Evolutionary conservation across 2,888 invertebrate species (phyloP), one percentile per base, ranked within the genome.

Genomic region (Pantelozetes paolii): DNA sequence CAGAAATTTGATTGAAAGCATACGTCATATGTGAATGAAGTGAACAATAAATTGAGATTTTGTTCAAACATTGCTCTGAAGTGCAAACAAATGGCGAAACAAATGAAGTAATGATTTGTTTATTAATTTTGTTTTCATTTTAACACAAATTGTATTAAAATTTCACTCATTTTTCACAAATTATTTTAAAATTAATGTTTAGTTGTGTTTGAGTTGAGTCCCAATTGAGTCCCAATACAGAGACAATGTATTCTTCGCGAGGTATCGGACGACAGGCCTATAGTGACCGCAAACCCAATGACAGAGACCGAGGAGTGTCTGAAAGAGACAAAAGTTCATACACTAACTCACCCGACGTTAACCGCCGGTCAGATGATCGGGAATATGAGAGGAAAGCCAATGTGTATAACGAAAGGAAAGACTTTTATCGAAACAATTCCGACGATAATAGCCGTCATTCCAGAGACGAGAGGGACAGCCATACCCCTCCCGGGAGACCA

Each of bases 161-260:
- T 36, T 36, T 36, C 9, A 36, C 9, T 36, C 5, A 9, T 36
- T 36, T 36, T 36, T 8, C 36, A 8, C 36, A 36, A 36, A 36
- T 36, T 9, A 8, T 8, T 36, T 36, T 8, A 8, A 5, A 36
- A 5, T 36, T 36, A 36, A 36, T 36, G 36, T 36, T 36, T 36
- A 5, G 9, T 8, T 36, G 9, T 36, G 6, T 36, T 36, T 36
- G 36, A 36, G 36, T 36, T 36, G 5, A 9, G 36, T 36, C 9
- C 9, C 36, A 9, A 36, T 36, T 36, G 36, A 36, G 6, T 8
- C 6, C 36, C 36, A 36, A 36, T 8, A 36, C 36, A 36, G 15
- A n/a, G 13, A 32, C 6, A 62, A 62, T 62, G 62, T 62, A 62
- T 62, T 62, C 62, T 32, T 62, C 62, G 32, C 62, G 62, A 1